These are phyloP conservation scores for Pterocles orientalis DNA, from an alignment of 2,113 vertebrate genomes.

Conservation along the genomic window DNA sequence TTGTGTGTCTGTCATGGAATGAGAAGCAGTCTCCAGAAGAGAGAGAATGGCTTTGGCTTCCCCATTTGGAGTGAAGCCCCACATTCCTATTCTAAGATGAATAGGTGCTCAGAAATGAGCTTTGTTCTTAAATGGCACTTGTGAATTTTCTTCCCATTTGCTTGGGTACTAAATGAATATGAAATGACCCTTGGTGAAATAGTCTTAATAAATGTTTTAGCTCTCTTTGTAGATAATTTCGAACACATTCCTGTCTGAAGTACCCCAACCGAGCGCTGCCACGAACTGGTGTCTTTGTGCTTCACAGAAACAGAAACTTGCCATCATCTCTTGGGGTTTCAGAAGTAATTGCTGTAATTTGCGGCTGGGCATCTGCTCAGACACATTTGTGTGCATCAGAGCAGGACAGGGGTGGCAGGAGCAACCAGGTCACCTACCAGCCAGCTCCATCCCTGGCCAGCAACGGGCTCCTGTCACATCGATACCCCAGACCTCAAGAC, in stretches of 20 bases:
- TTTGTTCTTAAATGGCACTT: not conserved
- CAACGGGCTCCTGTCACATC: fast-evolving
- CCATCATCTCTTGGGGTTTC: not conserved
- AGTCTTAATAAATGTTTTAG: not conserved
- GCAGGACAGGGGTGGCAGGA: not conserved
- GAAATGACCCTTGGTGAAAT: not conserved
- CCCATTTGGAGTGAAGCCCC: not conserved
- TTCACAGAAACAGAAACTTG: not conserved
- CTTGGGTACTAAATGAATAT: not conserved
- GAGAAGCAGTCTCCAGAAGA: not conserved
- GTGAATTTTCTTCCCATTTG: not conserved
- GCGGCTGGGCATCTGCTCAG: not conserved
- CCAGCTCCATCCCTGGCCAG: not conserved
- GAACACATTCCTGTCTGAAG: not conserved
- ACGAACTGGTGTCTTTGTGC: not conserved
- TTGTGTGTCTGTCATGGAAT: fast-evolving
- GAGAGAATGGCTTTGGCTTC: not conserved
- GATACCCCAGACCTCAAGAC: not conserved
- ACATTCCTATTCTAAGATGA: not conserved
- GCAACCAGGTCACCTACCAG: not conserved
- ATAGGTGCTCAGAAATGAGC: not conserved
- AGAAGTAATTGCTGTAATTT: not conserved
- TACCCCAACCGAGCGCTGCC: not conserved
- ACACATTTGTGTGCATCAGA: not conserved
- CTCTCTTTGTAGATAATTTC: not conserved